phyloP scores from a whole-genome alignment of 2,797 vertebrate species.

The Anolis apletophallus region DNA sequence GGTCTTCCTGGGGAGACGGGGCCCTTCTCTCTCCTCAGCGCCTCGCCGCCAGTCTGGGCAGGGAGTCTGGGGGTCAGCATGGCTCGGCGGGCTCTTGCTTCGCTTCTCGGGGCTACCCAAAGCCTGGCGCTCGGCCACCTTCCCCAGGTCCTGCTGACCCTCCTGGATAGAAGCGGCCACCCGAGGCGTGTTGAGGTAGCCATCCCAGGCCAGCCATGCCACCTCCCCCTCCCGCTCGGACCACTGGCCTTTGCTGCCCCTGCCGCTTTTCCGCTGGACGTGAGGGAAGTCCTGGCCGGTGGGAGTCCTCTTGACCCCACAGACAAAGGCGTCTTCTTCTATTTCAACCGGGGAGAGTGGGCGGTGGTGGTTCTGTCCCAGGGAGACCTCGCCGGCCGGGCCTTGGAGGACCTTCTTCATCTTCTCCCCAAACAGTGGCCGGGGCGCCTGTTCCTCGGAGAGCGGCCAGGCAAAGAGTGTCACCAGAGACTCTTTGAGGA shows the following conservation, averaged over 20 bases:
- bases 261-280: conserved; percentile 41
- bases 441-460: conserved; percentile 76
- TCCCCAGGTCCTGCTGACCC: conserved; percentile 43
- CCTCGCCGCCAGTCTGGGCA: conserved; percentile 71
- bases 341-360: conserved; percentile 79
- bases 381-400: conserved; percentile 74
- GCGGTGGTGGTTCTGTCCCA: conserved; percentile 70
- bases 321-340: conserved; percentile 80
- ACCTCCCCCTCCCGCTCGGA: conserved; percentile 58
- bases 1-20: conserved; percentile 53
- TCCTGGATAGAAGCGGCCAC: conserved; percentile 52
- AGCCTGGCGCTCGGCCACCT: conserved; percentile 22
- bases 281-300: conserved; percentile 58
- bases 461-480: conserved; percentile 77
- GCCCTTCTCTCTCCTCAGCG: conserved; percentile 64
- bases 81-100: conserved; percentile 58
- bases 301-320: conserved; percentile 73
- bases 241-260: conserved; percentile 51
- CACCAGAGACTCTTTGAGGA: conserved; percentile 75
- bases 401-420: conserved; percentile 84
- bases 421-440: conserved; percentile 73
- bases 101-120: neutral
- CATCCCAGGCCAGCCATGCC: conserved; percentile 70
- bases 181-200: conserved; percentile 71
- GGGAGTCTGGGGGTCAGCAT: conserved; percentile 69